Percentiles rank a stretch among this genome's conserved stretches.
Evolutionary conservation across 64 coral and sea anemone genomes (phyloP).

Genomic region (Porites australiensis): DNA sequence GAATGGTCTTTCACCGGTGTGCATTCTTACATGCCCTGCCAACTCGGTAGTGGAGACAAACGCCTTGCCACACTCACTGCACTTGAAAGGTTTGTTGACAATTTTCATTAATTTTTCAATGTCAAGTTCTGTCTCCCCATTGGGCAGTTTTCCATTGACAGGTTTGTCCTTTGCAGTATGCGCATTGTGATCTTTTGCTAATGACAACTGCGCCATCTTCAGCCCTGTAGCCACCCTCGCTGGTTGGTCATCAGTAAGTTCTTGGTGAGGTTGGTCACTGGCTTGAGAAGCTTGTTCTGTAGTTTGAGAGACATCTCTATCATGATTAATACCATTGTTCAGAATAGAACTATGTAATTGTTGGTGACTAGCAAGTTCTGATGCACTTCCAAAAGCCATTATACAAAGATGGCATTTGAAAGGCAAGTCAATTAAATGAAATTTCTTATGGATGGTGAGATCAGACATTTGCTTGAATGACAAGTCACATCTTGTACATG

Average conservation of each 20-base stretch:
- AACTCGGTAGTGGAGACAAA: conserved; percentile 49
- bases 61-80: conserved; percentile 33
- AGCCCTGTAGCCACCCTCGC: not conserved
- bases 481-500: conserved; percentile 21
- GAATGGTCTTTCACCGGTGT: conserved; percentile 50
- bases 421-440: conserved; percentile 33
- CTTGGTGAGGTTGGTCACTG: not conserved
- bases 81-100: conserved; percentile 52
- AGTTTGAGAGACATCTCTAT: not conserved
- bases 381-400: conserved; percentile 39
- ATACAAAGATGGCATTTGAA: conserved; percentile 43
- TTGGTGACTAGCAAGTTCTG: conserved; percentile 40
- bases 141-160: conserved; percentile 1
- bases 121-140: conserved; percentile 19
- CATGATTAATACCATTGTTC: not conserved
- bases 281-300: not conserved
- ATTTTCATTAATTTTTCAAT: conserved; percentile 48
- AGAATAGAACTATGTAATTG: conserved; percentile 18
- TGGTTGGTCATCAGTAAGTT: not conserved
- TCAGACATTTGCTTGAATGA: conserved; percentile 42
- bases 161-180: not conserved
- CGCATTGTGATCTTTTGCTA: not conserved
- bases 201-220: conserved; percentile 34
- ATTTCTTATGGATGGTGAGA: conserved; percentile 31
- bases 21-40: conserved; percentile 47